Evolutionary conservation across 2,888 invertebrate species (phyloP), one percentile per base, ranked within the genome.

Genomic region (Atethmia centrago): DNA sequence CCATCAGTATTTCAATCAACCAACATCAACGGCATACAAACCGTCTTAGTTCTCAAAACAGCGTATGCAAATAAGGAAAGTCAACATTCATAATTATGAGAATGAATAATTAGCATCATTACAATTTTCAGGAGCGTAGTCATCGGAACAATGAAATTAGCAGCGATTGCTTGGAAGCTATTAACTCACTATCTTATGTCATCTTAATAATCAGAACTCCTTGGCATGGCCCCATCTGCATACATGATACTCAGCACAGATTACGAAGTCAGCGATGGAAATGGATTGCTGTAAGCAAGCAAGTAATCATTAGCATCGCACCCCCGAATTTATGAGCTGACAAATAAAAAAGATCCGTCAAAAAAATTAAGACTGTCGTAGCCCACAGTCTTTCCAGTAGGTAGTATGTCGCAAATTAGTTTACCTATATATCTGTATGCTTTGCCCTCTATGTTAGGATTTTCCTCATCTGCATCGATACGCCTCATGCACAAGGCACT

Each of bases 381-480:
- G 47, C n/a, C n/a, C n/a, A n/a, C n/a, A 36, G 36, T 36, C 36
- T 36, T 36, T 36, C 5, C 36, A 36, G 36, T 36, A 36, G 36
- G 36, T 36, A 36, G 36, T 36, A 36, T 36, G 36, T 36, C 36
- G 36, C 36, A 36, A 4, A 3, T 36, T 36, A 36, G 36, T 4
- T 36, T 36, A 28, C 28, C 10, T 45, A 12, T 42, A 47, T 55
- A 16, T 16, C 14, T 55, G 19, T 53, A 16, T 45, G 31, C 8
- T 59, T 49, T 21, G 14, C 28, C 42, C 16, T 25, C 45, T 58
- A n/a, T 10, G 14, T 68, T n/a, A n/a, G 55, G 19, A 73, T 86
- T 79, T 86, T 85, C 85, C 85, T 82, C 55, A 65, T 77, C 28
- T 36, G n/a, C 10, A 73, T 70, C 45, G 45, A 71, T 71, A 73